Conservation (phyloP, 2,113 vertebrate genomes). For the Petroica traversi region DNA sequence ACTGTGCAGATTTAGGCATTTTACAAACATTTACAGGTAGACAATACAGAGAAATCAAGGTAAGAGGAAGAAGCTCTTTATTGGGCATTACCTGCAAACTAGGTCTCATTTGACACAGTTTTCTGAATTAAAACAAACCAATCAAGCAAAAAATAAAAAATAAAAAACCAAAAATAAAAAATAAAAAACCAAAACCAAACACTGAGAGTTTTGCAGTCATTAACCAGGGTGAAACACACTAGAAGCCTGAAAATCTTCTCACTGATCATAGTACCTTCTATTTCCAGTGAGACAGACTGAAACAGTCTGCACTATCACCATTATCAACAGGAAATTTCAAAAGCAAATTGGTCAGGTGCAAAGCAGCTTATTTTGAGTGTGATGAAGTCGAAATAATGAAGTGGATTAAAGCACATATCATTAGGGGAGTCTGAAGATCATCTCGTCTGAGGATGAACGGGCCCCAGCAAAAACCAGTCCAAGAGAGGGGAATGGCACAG, state of each 20-base stretch:
- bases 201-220: not conserved
- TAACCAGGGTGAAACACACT: not conserved
- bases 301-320: not conserved
- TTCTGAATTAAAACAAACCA: not conserved
- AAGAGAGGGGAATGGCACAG: not conserved
- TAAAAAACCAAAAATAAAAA: too few relatives aligned
- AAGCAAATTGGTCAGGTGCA: not conserved
- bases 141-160: too few relatives aligned
- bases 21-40: not conserved
- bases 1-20: not conserved
- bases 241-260: not conserved
- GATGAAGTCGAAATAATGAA: not conserved
- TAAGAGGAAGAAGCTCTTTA: not conserved
- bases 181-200: too few relatives aligned
- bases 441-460: not conserved
- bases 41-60: not conserved
- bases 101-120: not conserved
- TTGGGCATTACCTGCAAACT: not conserved
- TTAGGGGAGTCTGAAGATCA: not conserved
- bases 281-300: not conserved
- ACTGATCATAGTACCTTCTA: not conserved
- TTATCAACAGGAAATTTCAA: not conserved
- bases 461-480: not conserved
- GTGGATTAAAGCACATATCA: not conserved
- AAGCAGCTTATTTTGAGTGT: not conserved